Evolutionary conservation across 2,797 vertebrate genomes (phyloP), one percentile per base, ranked within the genome.

Genomic region (Chiloscyllium punctatum): DNA sequence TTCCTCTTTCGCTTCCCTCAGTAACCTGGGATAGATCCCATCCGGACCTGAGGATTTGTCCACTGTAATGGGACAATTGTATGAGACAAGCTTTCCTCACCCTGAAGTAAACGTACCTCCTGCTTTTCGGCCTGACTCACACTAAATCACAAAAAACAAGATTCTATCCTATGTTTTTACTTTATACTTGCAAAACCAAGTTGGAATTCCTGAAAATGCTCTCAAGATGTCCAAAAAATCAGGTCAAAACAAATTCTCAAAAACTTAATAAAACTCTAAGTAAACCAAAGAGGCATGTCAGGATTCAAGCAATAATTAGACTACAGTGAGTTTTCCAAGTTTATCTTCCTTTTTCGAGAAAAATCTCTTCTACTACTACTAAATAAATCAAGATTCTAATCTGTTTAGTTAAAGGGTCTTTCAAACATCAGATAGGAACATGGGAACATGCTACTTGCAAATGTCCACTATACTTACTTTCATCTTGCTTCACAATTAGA

Each of bases 401-500:
- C 51, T 88, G 86, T 30, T 57, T 88, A 11, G 51, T 30, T 88
- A 25, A 23, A 51, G 27, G 48, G 27, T 62, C 30, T 62, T 62
- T 53, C 57, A n/a, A 62, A 13, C 27, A 62, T 87, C 4, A 4
- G 27, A 90, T 62, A 62, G 42, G 87, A 90, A 15, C 27, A 57
- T 51, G 53, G 87, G 30, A 51, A 88, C 25, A 90, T 53, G 48
- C 57, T 90, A 62, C 48, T 90, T 30, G 87, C 87, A 90, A 51
- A 51, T 88, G 25, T 7, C 51, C 77, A 33, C 86, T 57, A 27
- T 33, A 57, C 33, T 62, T 77, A 8, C 33, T 90, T 16, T 4
- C 87, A 25, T 25, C 42, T 57, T 90, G 87, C 87, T 90, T 90
- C 51, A 27, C 33, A 90, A 90, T 90, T 57, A 90, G 87, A 57